Base-by-base conservation (phyloP, 2,797 vertebrate genomes). In the Moxostoma hubbsi region DNA sequence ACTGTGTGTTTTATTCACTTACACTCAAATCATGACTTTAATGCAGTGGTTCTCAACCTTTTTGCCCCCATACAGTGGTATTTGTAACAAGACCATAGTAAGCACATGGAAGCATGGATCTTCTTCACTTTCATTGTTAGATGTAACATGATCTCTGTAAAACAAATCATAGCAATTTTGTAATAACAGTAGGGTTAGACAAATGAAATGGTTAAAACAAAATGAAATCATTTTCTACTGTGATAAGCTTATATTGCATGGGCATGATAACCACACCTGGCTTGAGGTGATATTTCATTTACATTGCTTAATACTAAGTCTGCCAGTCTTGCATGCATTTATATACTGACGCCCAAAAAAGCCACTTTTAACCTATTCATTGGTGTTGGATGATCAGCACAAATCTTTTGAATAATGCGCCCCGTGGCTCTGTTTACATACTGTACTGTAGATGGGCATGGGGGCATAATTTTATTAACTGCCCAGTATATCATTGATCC, bases 381-480 rank as follows among this genome's bases (percentile, higher is more conserved):
- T 9, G 45, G n/a, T 2, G 16, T 64, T 45, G 58, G 57, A 57
- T 43, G 43, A 61, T 15, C 18, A 43, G 66, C 50, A 73, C 12
- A 69, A 59, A 45, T 53, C 16, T 58, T 43, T 63, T 13, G 59
- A 78, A 79, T 81, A 72, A 59, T 49, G 67, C 55, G 51, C 64
- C 49, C 13, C 69, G 16, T 18, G 68, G 24, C 24, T 24, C 24
- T 24, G 24, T 24, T 24, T 24, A 24, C 24, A 24, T 24, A 24
- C 24, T 24, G 24, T 24, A 24, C 24, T 24, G 24, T 24, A 24
- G 24, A 63, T 24, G 67, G 57, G 67, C 36, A 65, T 61, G 73
- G 53, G 70, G 74, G 72, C 57, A 81, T 83, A 73, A 77, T 83
- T 83, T 84, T 77, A 83, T 83, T 84, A 80, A 69, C 55, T 71